phyloP scores from a whole-genome alignment of 2,888 invertebrate species.

The Gibbula magus region DNA sequence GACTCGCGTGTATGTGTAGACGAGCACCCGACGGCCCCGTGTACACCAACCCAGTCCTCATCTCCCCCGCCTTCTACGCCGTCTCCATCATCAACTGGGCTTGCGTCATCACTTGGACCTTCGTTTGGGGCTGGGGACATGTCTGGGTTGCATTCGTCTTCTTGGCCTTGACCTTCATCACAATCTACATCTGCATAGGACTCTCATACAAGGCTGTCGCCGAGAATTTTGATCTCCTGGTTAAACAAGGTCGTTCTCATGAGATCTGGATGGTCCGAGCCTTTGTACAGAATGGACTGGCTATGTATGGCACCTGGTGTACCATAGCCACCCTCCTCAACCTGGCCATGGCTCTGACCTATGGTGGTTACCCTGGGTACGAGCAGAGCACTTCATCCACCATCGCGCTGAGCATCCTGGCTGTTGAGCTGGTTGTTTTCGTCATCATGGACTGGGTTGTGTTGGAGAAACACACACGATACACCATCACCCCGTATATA shows the following conservation, averaged over 20 bases:
- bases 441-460: slow-evolving; percentile 63
- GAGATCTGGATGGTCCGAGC: not conserved
- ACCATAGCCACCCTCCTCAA: not conserved
- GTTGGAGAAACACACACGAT: slow-evolving; percentile 66
- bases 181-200: slow-evolving; percentile 17
- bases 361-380: not conserved
- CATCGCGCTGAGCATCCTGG: slow-evolving; percentile 57
- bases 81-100: slow-evolving; percentile 48
- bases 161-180: slow-evolving; percentile 10
- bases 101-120: slow-evolving; percentile 56
- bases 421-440: slow-evolving; percentile 57
- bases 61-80: slow-evolving; percentile 49
- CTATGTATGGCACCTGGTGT: not conserved
- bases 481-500: slow-evolving; percentile 70
- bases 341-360: not conserved
- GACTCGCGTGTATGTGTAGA: too few species aligned
- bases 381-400: slow-evolving; percentile 52
- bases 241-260: not conserved
- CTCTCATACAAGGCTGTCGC: not conserved
- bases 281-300: not conserved
- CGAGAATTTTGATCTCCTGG: not conserved
- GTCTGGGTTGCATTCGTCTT: not conserved
- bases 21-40: slow-evolving; percentile 31
- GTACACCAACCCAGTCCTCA: slow-evolving; percentile 47
- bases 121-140: slow-evolving; percentile 47